These are phyloP conservation scores for Thelaira solivaga DNA, from an alignment of 2,888 invertebrate species.

Conservation along the genomic window DNA sequence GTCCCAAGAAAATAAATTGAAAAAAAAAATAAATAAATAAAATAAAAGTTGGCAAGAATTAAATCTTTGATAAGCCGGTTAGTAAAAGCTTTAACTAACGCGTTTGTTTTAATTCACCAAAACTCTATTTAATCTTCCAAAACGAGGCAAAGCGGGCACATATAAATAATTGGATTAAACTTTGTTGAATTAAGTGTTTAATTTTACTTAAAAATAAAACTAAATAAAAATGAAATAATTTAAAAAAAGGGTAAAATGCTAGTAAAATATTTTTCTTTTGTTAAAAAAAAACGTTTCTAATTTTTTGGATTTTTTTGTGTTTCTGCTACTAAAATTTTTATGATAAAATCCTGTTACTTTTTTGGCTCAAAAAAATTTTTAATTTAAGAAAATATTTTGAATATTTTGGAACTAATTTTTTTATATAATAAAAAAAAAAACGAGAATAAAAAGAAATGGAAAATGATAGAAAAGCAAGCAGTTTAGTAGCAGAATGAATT, in stretches of 20 bases:
- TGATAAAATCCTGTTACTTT: too few species aligned
- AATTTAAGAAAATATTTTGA: too few species aligned
- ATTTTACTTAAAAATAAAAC: background rate
- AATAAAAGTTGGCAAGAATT: background rate
- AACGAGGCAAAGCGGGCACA: background rate
- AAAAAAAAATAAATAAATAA: background rate
- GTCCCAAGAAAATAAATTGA: background rate
- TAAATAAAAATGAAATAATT: background rate
- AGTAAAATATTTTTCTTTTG: too few species aligned
- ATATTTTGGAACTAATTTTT: too few species aligned
- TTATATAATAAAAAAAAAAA: too few species aligned
- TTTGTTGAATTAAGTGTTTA: background rate
- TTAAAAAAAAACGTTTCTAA: too few species aligned
- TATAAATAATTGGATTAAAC: conserved; percentile 18
- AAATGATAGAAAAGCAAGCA: too few species aligned
- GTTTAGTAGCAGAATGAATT: too few species aligned
- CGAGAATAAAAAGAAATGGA: too few species aligned
- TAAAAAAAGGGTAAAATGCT: background rate
- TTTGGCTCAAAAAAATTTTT: too few species aligned
- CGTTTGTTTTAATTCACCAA: background rate
- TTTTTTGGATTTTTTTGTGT: too few species aligned
- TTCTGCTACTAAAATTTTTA: too few species aligned
- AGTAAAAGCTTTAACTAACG: conserved; percentile 2
- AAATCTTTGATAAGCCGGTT: conserved; percentile 34
- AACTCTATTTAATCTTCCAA: background rate